These are phyloP conservation scores for Henricia sp. DNA, from an alignment of 53 echinoderm and acorn worm genomes.

Conservation along the genomic window DNA sequence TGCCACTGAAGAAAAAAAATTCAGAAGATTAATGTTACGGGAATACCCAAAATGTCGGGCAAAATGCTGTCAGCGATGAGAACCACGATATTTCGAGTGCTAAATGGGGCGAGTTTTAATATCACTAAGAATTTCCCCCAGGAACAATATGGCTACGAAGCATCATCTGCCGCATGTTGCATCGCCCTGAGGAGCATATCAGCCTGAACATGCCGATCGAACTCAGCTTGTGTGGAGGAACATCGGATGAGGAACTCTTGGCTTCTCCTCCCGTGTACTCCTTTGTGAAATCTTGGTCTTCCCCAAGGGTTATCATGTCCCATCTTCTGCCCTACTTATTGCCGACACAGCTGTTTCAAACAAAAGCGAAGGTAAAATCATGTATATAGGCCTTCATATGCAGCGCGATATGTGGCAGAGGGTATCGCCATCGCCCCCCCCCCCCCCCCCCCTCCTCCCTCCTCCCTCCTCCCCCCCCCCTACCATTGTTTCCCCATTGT, in stretches of 20 bases:
- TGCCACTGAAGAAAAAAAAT: no score
- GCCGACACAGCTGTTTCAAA: conserved; percentile 1
- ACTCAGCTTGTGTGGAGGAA: not conserved
- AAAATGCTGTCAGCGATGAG: no score
- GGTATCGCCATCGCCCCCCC: no score
- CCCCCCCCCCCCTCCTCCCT: no score
- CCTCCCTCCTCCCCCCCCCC: no score
- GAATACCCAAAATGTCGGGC: no score
- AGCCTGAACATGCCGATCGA: not conserved
- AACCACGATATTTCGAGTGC: no score
- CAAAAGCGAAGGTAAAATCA: conserved; percentile 1
- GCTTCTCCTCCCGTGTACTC: conserved; percentile 1
- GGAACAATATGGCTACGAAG: not conserved
- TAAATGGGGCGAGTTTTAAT: no score
- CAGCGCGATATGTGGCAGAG: not conserved
- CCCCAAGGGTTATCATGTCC: not conserved
- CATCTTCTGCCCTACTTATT: conserved; percentile 1
- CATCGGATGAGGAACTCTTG: not conserved
- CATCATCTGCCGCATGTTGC: not conserved
- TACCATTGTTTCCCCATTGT: not conserved
- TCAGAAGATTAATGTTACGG: no score
- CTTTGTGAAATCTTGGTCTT: not conserved
- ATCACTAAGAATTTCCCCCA: no score
- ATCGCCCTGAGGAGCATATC: not conserved
- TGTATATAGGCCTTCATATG: not conserved